Base-by-base conservation (phyloP, 1,140 invertebrate genomes). In the Cheumatopsyche charites region DNA sequence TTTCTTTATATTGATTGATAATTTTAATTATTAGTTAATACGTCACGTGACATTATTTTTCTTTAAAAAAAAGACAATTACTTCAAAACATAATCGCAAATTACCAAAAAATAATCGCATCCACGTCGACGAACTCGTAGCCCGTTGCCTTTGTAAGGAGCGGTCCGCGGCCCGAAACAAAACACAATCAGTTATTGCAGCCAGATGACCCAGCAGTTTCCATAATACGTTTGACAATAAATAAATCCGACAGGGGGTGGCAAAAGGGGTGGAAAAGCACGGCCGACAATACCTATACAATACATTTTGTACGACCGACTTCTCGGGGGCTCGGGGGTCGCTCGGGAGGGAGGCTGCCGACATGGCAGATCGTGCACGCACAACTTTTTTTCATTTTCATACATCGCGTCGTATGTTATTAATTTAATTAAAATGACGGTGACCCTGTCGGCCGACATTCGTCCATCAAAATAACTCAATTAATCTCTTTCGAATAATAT, bases 111-210 rank as follows among this genome's bases (percentile, higher is more conserved):
- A 3, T 13, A 13, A 12, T 13, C 4, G 25, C 67, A 62, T 23
- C 49, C 55, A 47, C 15, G 36, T 75, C 42, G 55, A 75, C 67
- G 25, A 3, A 62, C 45, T 4, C 12, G n/a, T 47, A 17, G 3
- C 21, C 52, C n/a, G 62, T n/a, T 17, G 21, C 13, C 11, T 55
- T 66, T 52, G 66, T 47, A 73, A 65, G 21, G 55, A 75, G 62
- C 71, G 74, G 74, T 67, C 67, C 71, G 74, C 43, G 62, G 61
- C 73, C 72, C 75, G 67, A 76, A 76, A 76, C 75, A 76, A 76
- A 76, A 76, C 75, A 76, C 73, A 76, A 76, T 76, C 73, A 70
- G 75, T 76, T 76, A 76, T 76, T 76, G 75, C 75, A 74, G 62
- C 62, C 45, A 74, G 73, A 68, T 76, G 75, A 76, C 75, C 12